A percentile compares a stretch with the other conserved stretches of the same genome.
Evolutionary conservation across 2,113 vertebrate species (phyloP).

Genomic region (Mormoops blainvillei): DNA sequence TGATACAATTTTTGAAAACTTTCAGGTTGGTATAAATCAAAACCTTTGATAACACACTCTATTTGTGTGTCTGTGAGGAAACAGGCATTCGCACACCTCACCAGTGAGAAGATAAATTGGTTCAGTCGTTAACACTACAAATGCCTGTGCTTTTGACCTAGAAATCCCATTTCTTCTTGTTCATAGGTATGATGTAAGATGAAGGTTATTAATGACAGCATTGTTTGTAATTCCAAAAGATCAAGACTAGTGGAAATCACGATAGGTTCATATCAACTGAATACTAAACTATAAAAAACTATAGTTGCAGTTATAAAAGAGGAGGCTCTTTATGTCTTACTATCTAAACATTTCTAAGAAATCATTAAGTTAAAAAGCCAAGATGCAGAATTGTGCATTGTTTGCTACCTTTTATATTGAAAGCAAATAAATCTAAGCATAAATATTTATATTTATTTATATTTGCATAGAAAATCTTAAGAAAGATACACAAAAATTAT

Average conservation of each 20-base stretch:
- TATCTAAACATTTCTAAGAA: background rate
- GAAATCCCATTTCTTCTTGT: background rate
- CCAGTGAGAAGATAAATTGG: background rate
- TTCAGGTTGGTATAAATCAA: background rate
- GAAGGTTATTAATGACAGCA: background rate
- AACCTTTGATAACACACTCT: background rate
- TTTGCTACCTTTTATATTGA: background rate
- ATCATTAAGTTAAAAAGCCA: background rate
- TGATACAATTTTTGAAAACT: background rate
- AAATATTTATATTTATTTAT: background rate
- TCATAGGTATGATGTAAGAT: background rate
- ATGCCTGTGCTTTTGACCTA: background rate
- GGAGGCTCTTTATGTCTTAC: background rate
- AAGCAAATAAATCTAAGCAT: background rate
- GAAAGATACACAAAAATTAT: background rate
- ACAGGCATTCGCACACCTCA: background rate
- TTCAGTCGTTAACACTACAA: background rate
- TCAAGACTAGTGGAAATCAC: background rate
- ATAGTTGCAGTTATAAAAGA: background rate
- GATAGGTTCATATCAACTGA: background rate
- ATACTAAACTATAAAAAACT: background rate
- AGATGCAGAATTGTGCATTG: background rate
- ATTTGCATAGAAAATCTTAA: conserved; percentile 23
- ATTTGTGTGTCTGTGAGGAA: background rate
- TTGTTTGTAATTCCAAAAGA: background rate